Percentiles rank a stretch among this genome's conserved stretches.
Evolutionary conservation across 2,797 vertebrate species (phyloP).

Genomic region (Kryptolebias ocellatus): DNA sequence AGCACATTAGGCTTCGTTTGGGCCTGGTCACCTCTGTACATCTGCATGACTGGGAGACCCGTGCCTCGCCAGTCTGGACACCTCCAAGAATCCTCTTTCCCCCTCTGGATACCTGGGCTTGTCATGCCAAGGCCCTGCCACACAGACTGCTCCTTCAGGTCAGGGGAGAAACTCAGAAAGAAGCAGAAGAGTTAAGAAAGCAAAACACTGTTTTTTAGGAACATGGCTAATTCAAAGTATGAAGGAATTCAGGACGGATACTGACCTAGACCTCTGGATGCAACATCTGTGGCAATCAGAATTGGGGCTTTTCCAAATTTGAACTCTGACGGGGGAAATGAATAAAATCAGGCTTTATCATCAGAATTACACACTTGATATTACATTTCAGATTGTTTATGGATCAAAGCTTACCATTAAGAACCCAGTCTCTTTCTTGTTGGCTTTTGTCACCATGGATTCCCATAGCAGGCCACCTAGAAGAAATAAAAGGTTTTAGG

Average conservation of each 20-base stretch:
- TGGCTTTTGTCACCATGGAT: constrained; percentile 99
- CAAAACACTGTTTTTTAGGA: constrained; percentile 89
- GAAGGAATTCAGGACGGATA: constrained; percentile 45
- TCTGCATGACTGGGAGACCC: constrained; percentile 90
- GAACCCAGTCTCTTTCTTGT: constrained; percentile 98
- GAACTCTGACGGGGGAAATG: constrained; percentile 85
- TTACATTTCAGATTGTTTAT: accelerated
- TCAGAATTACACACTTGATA: not conserved
- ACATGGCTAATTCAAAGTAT: constrained; percentile 10
- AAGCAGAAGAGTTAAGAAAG: constrained; percentile 98
- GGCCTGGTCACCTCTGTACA: constrained; percentile 94
- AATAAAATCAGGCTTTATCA: accelerated
- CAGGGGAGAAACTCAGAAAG: constrained; percentile 96
- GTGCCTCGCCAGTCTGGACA: constrained; percentile 94
- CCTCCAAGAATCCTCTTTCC: constrained; percentile 98
- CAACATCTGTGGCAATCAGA: constrained; percentile 98
- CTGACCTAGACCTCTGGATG: constrained; percentile 98
- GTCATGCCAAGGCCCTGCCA: constrained; percentile 99
- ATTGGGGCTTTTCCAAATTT: constrained; percentile 98
- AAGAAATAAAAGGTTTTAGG: not conserved
- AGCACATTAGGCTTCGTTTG: constrained; percentile 87
- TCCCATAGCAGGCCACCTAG: constrained; percentile 97
- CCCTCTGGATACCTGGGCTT: constrained; percentile 97
- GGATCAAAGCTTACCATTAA: constrained; percentile 85
- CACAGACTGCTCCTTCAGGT: constrained; percentile 97